Conservation (phyloP, 2,113 vertebrate genomes). For the Budorcas taxicolor region DNA sequence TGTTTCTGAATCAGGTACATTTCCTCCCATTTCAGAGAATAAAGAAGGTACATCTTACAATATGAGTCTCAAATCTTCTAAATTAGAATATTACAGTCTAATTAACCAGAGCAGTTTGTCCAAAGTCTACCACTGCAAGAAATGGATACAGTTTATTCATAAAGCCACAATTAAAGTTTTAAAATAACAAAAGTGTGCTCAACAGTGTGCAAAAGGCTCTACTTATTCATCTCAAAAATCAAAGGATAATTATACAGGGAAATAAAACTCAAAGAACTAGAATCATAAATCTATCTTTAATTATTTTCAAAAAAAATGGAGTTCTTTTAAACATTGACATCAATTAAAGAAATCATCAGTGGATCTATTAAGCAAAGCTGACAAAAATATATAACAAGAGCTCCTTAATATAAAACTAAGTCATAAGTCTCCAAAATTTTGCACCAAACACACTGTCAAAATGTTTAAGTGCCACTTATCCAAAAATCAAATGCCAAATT, state of each 20-base stretch:
- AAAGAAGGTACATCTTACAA: not conserved
- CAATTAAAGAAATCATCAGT: not conserved
- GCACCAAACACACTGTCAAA: not conserved
- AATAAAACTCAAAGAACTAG: not conserved
- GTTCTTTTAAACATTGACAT: constrained; percentile 5
- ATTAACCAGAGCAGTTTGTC: not conserved
- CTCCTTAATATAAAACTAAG: constrained; percentile 31
- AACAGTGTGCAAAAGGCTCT: not conserved
- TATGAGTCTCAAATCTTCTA: not conserved
- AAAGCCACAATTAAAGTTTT: not conserved
- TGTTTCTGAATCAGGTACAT: not conserved
- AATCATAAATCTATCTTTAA: not conserved
- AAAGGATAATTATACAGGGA: not conserved
- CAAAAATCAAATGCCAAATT: constrained; percentile 28
- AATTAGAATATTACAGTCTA: not conserved
- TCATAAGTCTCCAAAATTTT: constrained; percentile 5
- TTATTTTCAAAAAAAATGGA: not conserved
- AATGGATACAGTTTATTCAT: not conserved
- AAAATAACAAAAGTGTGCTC: not conserved
- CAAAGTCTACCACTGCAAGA: not conserved
- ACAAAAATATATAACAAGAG: not conserved
- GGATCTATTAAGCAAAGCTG: not conserved
- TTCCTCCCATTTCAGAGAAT: not conserved
- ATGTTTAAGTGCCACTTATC: constrained; percentile 2
- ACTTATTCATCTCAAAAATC: not conserved